Evolutionary conservation across 1,140 invertebrate species (phyloP).

Genomic region (Oscheius sp.): DNA sequence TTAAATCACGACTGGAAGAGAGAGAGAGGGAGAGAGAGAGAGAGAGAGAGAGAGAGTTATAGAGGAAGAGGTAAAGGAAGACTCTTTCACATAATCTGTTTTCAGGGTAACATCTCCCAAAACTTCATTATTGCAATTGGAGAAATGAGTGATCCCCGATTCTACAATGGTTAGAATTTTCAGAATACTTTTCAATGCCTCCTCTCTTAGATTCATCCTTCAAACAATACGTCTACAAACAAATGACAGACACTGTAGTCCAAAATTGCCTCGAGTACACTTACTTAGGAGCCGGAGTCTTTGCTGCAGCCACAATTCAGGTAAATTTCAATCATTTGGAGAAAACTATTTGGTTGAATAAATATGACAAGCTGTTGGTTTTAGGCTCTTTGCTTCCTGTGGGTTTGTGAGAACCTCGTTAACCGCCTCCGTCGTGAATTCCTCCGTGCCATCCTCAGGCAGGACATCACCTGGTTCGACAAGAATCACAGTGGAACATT

Average conservation of each 20-base stretch:
- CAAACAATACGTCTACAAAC: background rate
- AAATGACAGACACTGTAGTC: slow-evolving; percentile 25
- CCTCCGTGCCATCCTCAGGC: slow-evolving; percentile 73
- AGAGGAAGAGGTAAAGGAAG: too few relatives aligned
- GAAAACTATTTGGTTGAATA: background rate
- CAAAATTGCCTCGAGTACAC: slow-evolving; percentile 41
- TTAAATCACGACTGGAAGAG: too few relatives aligned
- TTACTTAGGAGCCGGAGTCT: slow-evolving; percentile 38
- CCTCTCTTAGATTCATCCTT: background rate
- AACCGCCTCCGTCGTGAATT: slow-evolving; percentile 72
- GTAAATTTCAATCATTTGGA: slow-evolving; percentile 21
- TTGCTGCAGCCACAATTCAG: slow-evolving; percentile 38
- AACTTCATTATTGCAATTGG: slow-evolving; percentile 23
- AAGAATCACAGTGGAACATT: slow-evolving; percentile 80
- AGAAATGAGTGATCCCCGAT: background rate
- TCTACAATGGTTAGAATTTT: background rate
- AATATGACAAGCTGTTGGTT: background rate
- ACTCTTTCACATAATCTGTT: too few relatives aligned
- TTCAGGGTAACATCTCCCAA: slow-evolving; percentile 27
- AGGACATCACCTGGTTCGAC: slow-evolving; percentile 87
- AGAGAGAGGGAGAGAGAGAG: too few relatives aligned
- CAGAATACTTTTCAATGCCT: too few relatives aligned
- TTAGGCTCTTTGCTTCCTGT: slow-evolving; percentile 60
- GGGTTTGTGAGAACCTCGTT: slow-evolving; percentile 67
- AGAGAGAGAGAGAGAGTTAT: too few relatives aligned